Base-by-base conservation (phyloP, 2,113 vertebrate genomes). In the Thalassoma bifasciatum region DNA sequence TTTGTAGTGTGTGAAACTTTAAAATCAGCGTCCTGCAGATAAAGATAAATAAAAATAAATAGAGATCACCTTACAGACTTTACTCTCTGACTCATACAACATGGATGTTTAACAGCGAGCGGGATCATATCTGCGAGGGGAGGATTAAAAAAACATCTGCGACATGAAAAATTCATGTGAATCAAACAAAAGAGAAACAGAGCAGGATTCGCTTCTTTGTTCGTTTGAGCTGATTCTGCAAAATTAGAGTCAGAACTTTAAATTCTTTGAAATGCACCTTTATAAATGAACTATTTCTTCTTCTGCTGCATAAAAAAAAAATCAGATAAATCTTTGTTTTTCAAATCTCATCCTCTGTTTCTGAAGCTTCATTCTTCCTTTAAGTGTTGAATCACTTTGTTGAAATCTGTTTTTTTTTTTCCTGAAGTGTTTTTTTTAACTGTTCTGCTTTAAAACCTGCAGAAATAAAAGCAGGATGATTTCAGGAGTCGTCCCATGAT, bases 381-480 rank as follows among this genome's bases (percentile, higher is more conserved):
- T n/a, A n/a, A n/a, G n/a, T n/a, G n/a, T n/a, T n/a, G n/a, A n/a
- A n/a, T n/a, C n/a, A n/a, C n/a, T n/a, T n/a, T n/a, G n/a, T n/a
- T n/a, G n/a, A n/a, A n/a, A n/a, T n/a, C n/a, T n/a, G n/a, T n/a
- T n/a, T n/a, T n/a, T n/a, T n/a, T n/a, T n/a, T n/a, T n/a, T n/a
- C n/a, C n/a, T n/a, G n/a, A n/a, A n/a, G n/a, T 30, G 30, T 30
- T 30, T 30, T 3, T 30, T 30, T 30, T 6, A 30, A 6, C 30
- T 30, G 30, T 30, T 30, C 66, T 46, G 66, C 58, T 60, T 44
- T 13, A 38, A 2, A 52, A n/a, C 21, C 50, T 30, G 37, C 46
- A 17, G 22, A 38, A 49, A 36, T 58, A 38, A n/a, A 57, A 66
- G 58, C 60, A 66, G 61, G 23, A 22, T 14, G 22, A 72, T 34